Evolutionary conservation across 2,113 vertebrate genomes (phyloP), one percentile per base, ranked within the genome.

Genomic region (Silurus asotus): DNA sequence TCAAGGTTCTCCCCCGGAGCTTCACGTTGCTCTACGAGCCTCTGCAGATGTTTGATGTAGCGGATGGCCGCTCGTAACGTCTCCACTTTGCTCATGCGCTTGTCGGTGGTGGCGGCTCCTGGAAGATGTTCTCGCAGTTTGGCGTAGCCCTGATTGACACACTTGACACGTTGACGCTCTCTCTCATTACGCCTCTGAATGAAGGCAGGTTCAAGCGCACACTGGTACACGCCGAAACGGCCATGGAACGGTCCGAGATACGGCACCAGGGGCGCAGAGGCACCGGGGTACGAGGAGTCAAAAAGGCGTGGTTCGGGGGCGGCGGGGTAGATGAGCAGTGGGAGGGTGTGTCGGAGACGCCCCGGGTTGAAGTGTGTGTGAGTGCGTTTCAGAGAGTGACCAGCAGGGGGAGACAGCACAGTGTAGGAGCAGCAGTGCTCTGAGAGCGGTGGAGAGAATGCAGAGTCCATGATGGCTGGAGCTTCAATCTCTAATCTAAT

Each of bases 151-250:
- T 95, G 95, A 83, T 97, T 96, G 48, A 97, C 95, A 0, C 96
- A 96, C 77, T 94, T 93, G 8, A 97, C 96, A 0, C 96, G 88
- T 91, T 96, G 95, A 6, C 96, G 92, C 92, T 97, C 96, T 0
- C 96, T 94, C 89, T 97, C 95, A 17, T 97, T 97, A 4, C 96
- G 90, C 81, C 96, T 96, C 92, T 95, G 96, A 88, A 96, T 95
- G 91, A 96, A 96, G 0, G 95, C 96, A 0, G 96, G 96, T 86
- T 96, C 96, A 0, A 96, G 93, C 4, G 95, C 93, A 89, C 95
- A 96, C 90, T 96, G 94, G 51, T 94, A 96, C 14, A 95, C 84
- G 0, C 95, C 92, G 62, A 96, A 91, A 87, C 92, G 94, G 5
- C 94, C 92, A 0, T 94, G 94, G 88, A 95, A 94, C 2, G 93